Conservation (phyloP, 2,113 vertebrate genomes). For the Zapornia atra region DNA sequence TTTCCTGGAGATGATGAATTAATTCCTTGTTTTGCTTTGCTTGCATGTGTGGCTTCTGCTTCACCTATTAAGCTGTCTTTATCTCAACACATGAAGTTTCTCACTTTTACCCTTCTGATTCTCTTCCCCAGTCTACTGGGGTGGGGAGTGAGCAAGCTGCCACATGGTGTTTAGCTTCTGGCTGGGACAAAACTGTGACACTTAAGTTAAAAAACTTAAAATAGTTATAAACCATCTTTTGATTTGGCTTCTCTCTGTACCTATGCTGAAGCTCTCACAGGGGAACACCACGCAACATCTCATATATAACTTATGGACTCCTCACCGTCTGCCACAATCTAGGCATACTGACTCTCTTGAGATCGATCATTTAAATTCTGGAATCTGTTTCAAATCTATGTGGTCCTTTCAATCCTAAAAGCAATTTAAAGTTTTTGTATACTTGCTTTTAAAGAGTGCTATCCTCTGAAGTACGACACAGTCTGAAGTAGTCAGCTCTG, state of each 20-base stretch:
- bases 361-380: not conserved
- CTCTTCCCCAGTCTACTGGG: too few species aligned
- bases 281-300: not conserved
- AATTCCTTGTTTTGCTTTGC: too few species aligned
- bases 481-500: too few species aligned
- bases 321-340: not conserved
- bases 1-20: too few species aligned
- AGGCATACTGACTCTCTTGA: not conserved
- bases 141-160: too few species aligned
- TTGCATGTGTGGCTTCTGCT: too few species aligned
- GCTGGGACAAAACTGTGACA: too few species aligned
- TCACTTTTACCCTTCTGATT: too few species aligned
- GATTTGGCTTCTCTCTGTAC: not conserved
- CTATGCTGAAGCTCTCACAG: not conserved
- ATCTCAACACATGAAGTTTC: too few species aligned
- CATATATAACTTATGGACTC: not conserved
- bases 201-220: too few species aligned
- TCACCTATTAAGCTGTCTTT: too few species aligned
- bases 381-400: not conserved
- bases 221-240: not conserved
- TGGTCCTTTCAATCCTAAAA: not conserved
- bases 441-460: not conserved
- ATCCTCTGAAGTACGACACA: not conserved
- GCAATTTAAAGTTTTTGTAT: not conserved
- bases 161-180: too few species aligned